Conservation (phyloP, 2,113 vertebrate species). For the Danionella cerebrum region DNA sequence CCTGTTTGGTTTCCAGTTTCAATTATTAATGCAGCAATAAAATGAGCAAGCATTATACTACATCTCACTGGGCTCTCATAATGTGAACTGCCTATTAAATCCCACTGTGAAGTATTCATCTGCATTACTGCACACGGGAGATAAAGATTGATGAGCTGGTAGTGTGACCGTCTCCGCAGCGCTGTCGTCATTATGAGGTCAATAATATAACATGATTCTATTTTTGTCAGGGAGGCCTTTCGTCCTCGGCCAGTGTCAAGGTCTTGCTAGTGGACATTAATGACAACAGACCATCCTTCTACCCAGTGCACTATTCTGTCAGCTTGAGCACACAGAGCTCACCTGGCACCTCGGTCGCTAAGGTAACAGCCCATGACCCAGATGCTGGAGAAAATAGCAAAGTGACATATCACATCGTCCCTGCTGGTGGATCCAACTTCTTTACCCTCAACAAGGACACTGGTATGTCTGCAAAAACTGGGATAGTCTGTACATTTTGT, state of each 20-base stretch:
- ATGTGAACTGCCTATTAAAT: neutral
- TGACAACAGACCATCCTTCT: slow-evolving; percentile 87
- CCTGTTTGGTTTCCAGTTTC: neutral
- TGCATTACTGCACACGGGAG: neutral
- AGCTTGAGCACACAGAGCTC: slow-evolving; percentile 87
- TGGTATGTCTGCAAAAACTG: too few relatives aligned
- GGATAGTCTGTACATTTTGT: too few relatives aligned
- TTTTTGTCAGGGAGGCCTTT: slow-evolving; percentile 77
- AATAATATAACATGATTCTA: neutral
- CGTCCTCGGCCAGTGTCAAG: slow-evolving; percentile 76
- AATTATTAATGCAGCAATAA: slow-evolving; percentile 49
- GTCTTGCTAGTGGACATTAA: slow-evolving; percentile 85
- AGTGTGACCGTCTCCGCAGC: neutral
- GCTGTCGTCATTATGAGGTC: neutral
- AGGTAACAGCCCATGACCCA: slow-evolving; percentile 83
- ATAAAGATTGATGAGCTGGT: neutral
- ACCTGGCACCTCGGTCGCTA: slow-evolving; percentile 83
- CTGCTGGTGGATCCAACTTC: slow-evolving; percentile 75
- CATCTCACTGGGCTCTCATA: neutral
- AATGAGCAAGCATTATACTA: slow-evolving; percentile 38
- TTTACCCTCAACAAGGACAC: slow-evolving; percentile 91
- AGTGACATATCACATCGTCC: slow-evolving; percentile 76
- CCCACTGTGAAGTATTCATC: neutral
- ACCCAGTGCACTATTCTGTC: slow-evolving; percentile 81
- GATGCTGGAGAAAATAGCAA: slow-evolving; percentile 80